Conservation (phyloP, 1,140 invertebrate genomes). For the Orussus abietinus region DNA sequence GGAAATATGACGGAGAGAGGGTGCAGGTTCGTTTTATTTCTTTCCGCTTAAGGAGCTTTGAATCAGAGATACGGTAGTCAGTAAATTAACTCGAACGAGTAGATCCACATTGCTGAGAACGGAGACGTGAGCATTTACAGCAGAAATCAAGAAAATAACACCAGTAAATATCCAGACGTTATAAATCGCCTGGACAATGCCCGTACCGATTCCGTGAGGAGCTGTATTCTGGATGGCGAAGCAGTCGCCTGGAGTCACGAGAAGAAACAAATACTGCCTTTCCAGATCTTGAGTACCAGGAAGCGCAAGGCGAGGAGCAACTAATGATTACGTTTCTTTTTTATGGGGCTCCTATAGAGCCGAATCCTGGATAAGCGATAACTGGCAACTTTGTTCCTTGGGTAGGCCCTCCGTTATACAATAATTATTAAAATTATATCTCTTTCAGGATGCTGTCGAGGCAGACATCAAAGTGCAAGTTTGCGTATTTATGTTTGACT, state of each 20-base stretch:
- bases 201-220: constrained; percentile 62
- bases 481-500: constrained; percentile 96
- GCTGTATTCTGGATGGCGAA: constrained; percentile 94
- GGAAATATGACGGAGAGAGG: constrained; percentile 98
- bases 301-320: constrained; percentile 98
- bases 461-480: constrained; percentile 95
- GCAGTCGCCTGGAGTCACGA: constrained; percentile 94
- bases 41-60: no score
- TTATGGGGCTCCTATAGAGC: no score
- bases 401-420: no score
- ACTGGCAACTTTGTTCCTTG: no score
- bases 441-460: constrained; percentile 75
- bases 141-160: constrained; percentile 98
- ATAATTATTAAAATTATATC: constrained; percentile 13
- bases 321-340: constrained; percentile 39
- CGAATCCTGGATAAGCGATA: no score
- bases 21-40: constrained; percentile 71
- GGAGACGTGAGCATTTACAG: constrained; percentile 83
- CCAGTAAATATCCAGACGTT: constrained; percentile 96
- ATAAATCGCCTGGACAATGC: constrained; percentile 69
- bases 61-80: no score
- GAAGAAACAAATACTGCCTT: constrained; percentile 90
- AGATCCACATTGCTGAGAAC: constrained; percentile 74
- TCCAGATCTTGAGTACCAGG: constrained; percentile 93
- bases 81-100: constrained; percentile 14